Conservation (phyloP, 2,888 invertebrate genomes). For the Drepanosiphum platanoidis region DNA sequence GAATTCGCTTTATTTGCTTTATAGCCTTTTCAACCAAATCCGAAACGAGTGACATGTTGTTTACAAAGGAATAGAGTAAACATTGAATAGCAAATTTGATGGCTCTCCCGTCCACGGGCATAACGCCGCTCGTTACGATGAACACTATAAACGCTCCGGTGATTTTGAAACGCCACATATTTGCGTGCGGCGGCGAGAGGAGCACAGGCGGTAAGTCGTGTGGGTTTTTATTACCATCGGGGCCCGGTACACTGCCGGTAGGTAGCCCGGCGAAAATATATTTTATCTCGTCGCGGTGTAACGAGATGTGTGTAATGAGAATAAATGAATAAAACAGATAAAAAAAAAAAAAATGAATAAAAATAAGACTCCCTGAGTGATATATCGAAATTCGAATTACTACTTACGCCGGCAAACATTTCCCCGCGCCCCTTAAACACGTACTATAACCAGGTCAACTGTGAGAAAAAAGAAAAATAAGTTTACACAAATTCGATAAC, state of each 20-base stretch:
- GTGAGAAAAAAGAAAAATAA: not conserved
- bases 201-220: not conserved
- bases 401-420: not conserved
- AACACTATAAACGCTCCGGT: constrained; percentile 6
- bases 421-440: not conserved
- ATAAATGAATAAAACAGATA: constrained; percentile 7
- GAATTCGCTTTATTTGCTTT: not conserved
- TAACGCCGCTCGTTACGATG: constrained; percentile 12
- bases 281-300: constrained; percentile 3
- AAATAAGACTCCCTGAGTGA: not conserved
- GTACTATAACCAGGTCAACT: not conserved
- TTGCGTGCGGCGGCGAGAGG: not conserved
- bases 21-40: not conserved
- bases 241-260: too few relatives aligned
- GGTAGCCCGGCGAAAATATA: constrained; percentile 22
- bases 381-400: not conserved
- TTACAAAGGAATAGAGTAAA: not conserved
- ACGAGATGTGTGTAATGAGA: constrained; percentile 7
- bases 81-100: not conserved
- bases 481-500: not conserved
- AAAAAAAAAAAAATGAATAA: not conserved
- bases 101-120: not conserved
- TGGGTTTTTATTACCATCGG: not conserved
- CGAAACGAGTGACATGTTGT: not conserved
- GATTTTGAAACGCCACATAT: constrained; percentile 4